Conservation (phyloP, 2,888 invertebrate species). For the Cheilosia pagana region DNA sequence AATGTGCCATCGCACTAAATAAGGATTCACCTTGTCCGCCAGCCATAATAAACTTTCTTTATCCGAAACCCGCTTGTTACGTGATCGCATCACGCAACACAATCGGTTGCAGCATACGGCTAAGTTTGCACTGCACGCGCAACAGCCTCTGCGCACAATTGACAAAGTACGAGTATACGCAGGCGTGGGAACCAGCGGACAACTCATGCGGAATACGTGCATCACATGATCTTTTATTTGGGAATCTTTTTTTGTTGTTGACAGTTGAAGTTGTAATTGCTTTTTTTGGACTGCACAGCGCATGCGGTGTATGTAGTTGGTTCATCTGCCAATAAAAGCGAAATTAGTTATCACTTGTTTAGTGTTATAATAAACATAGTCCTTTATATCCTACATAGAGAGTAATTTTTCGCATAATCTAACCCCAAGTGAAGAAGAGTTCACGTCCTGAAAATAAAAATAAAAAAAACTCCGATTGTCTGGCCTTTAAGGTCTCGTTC, state of each 20-base stretch:
- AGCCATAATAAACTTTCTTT: constrained; percentile 65
- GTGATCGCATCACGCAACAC: constrained; percentile 61
- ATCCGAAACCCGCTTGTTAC: constrained; percentile 60
- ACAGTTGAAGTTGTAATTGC: constrained; percentile 38
- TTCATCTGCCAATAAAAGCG: no score
- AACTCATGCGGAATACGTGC: constrained; percentile 47
- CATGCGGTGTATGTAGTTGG: neutral
- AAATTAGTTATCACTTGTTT: neutral
- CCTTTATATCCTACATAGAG: no score
- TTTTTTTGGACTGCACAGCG: constrained; percentile 41
- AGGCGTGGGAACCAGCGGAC: constrained; percentile 57
- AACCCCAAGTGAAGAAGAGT: neutral
- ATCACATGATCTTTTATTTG: constrained; percentile 58
- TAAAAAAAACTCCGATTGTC: constrained; percentile 36
- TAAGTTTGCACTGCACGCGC: constrained; percentile 23
- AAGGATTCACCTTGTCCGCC: constrained; percentile 64
- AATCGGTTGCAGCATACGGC: constrained; percentile 43
- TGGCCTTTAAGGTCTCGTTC: constrained; percentile 17
- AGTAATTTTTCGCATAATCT: no score
- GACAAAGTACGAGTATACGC: constrained; percentile 31
- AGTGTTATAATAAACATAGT: no score
- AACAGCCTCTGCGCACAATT: constrained; percentile 30
- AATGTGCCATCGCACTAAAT: constrained; percentile 61
- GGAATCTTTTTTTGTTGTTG: constrained; percentile 42
- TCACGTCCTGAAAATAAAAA: neutral